Percentiles rank a stretch among this genome's conserved stretches.
Evolutionary conservation across 2,888 invertebrate genomes (phyloP).

Genomic region (Liposcelis brunnea): DNA sequence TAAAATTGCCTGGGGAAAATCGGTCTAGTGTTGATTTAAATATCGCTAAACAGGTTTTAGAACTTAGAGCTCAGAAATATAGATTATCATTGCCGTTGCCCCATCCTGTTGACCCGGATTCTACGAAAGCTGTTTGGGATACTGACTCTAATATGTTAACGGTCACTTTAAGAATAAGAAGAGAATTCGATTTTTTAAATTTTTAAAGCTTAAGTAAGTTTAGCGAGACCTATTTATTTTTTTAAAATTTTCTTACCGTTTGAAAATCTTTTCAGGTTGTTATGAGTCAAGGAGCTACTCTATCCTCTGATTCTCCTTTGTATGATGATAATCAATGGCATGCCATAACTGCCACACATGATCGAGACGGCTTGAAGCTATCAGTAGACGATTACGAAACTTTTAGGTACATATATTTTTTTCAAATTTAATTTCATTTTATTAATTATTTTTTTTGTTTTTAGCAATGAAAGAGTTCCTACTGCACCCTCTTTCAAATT

Average conservation of each 20-base stretch:
- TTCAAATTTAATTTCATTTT: no score
- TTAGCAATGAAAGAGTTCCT: neutral
- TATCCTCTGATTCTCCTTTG: constrained; percentile 33
- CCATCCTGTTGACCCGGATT: constrained; percentile 63
- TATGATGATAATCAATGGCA: constrained; percentile 92
- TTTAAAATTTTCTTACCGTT: no score
- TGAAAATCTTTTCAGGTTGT: neutral
- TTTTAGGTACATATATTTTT: constrained; percentile 35
- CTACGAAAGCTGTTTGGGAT: constrained; percentile 65
- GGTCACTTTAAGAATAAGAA: constrained; percentile 50
- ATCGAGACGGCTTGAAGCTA: constrained; percentile 41
- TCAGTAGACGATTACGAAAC: constrained; percentile 73
- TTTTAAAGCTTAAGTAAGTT: no score
- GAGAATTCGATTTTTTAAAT: constrained; percentile 73
- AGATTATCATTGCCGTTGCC: constrained; percentile 56
- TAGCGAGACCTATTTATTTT: no score
- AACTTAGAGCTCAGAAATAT: constrained; percentile 42
- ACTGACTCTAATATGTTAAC: constrained; percentile 41
- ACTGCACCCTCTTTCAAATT: constrained; percentile 10
- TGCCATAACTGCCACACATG: constrained; percentile 72
- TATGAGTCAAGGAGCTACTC: no score
- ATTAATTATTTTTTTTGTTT: constrained; percentile 2
- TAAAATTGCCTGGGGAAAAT: constrained; percentile 57
- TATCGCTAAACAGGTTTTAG: constrained; percentile 39
- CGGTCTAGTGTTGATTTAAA: constrained; percentile 56